Evolutionary conservation across 2,113 vertebrate species (phyloP), one percentile per base, ranked within the genome.

Genomic region (Garra rufa): DNA sequence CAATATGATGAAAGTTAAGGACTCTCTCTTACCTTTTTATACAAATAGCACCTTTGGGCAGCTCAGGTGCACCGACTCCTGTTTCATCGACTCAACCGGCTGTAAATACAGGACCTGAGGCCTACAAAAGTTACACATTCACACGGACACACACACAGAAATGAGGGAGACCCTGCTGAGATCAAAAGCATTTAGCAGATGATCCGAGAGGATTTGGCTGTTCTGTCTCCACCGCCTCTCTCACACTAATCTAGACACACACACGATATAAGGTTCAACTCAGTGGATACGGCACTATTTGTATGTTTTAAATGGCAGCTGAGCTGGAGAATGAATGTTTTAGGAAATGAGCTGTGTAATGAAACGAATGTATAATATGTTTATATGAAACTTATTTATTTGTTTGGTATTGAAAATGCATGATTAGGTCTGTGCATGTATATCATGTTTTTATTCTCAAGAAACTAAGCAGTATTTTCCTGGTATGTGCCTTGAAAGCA

Each of bases 41-140:
- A 30, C 30, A 24, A 52, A n/a, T 87, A 99, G 98, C 91, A 98
- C 97, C 9, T 97, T 98, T 0, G 98, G 98, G 89, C 96, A 94
- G 85, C 88, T 99, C 85, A 95, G 91, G 76, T 99, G 98, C 92
- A 96, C 96, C 21, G 89, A 92, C 0, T 93, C 95, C 89, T 99
- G 98, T 88, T 93, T 93, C 85, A 97, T 99, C 21, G 97, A 99
- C 93, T 98, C 97, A 61, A 99, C 97, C 77, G 96, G 96, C 88
- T 99, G 98, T 91, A 97, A 97, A 24, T 97, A 96, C 90, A 97
- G 98, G 93, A 98, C 96, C 88, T 99, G 97, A 99, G 86, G 87
- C 74, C 19, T 61, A 28, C 46, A 74, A 8, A 70, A 6, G 11
- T 34, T 21, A 44, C 43, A 59, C 44, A 38, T 26, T 55, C 43